Conservation (phyloP, 2,113 vertebrate species). For the Sphyrna mokarran region DNA sequence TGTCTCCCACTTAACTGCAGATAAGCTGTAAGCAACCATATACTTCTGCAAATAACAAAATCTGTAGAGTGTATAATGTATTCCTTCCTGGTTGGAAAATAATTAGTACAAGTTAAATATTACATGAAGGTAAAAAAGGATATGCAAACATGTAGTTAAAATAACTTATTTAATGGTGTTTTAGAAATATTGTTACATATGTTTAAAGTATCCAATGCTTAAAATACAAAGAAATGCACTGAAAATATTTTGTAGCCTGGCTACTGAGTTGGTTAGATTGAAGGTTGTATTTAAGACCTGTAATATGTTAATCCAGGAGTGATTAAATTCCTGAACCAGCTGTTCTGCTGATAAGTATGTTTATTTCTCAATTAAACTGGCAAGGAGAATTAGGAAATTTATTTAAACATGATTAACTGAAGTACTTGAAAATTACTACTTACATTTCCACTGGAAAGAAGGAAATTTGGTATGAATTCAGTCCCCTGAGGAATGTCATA, state of each 20-base stretch:
- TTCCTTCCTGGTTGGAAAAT: background rate
- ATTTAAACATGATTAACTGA: conserved; percentile 2
- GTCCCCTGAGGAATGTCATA: background rate
- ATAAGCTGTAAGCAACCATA: conserved; percentile 50
- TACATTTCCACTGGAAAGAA: background rate
- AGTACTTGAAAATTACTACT: background rate
- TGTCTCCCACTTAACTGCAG: conserved; percentile 46
- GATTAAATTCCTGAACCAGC: background rate
- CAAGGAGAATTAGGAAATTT: conserved; percentile 17
- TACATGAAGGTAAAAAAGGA: background rate
- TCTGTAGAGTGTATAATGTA: no score
- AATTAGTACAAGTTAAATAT: background rate
- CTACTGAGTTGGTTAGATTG: background rate
- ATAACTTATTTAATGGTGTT: background rate
- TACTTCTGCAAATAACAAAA: background rate
- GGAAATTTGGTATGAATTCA: background rate
- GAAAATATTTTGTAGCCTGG: background rate
- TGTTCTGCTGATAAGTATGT: conserved; percentile 8
- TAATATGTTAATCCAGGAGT: background rate
- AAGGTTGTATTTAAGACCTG: background rate
- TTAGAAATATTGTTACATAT: background rate
- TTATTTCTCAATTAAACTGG: background rate
- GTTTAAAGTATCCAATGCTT: background rate
- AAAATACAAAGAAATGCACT: background rate
- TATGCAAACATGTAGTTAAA: background rate